Conservation (phyloP, 2,888 invertebrate genomes). For the Azorinus chamasolen region DNA sequence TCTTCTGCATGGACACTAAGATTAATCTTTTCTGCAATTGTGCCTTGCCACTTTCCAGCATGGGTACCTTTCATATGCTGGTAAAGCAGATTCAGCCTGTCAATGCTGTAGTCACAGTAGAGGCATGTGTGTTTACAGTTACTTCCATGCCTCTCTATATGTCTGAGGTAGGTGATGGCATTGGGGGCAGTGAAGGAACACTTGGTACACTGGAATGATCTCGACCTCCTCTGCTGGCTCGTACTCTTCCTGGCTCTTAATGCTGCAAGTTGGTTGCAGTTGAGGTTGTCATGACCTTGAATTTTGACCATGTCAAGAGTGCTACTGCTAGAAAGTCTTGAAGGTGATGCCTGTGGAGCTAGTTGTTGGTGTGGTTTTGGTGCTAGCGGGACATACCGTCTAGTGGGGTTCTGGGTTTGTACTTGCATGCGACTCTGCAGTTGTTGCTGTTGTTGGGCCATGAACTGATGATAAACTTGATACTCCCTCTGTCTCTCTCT, state of each 20-base stretch:
- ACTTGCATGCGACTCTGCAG: conserved; percentile 36
- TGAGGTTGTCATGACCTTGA: not conserved
- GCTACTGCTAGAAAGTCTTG: too few species aligned
- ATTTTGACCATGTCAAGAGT: too few species aligned
- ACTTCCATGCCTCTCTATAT: conserved; percentile 80
- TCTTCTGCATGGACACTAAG: conserved; percentile 54
- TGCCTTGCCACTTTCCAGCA: conserved; percentile 74
- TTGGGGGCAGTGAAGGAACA: conserved; percentile 80
- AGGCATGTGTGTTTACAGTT: conserved; percentile 80
- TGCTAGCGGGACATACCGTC: conserved; percentile 52
- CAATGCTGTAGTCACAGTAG: conserved; percentile 84
- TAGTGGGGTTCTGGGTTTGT: conserved; percentile 25
- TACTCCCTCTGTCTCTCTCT: conserved; percentile 57
- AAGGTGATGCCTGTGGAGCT: not conserved
- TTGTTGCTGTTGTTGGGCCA: conserved; percentile 55
- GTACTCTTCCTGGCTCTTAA: conserved; percentile 71
- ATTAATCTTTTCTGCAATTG: conserved; percentile 69
- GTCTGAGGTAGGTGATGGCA: conserved; percentile 76
- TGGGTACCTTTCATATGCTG: conserved; percentile 83
- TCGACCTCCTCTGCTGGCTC: conserved; percentile 71
- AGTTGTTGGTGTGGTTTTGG: too few species aligned
- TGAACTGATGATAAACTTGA: conserved; percentile 60
- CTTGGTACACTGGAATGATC: conserved; percentile 80
- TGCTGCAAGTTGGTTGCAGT: conserved; percentile 33
- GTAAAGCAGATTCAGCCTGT: conserved; percentile 79